A percentile compares a stretch with the other conserved stretches of the same genome.
Evolutionary conservation across 1,140 invertebrate species (phyloP).

Genomic region (Drosophila jambulina): DNA sequence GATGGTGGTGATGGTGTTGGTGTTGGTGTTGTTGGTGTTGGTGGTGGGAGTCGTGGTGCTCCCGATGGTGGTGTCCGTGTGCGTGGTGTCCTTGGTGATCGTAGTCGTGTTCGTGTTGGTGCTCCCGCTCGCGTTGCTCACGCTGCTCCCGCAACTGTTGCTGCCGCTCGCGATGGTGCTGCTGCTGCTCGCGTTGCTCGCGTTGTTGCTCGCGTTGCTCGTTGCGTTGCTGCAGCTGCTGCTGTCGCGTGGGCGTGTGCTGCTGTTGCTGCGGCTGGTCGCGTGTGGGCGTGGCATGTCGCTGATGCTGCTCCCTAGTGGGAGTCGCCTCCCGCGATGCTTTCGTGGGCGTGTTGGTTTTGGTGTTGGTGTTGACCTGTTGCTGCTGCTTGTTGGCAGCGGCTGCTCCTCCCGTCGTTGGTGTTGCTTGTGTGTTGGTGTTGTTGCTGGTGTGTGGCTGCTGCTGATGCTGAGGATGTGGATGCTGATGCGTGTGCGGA

Average conservation of each 20-base stretch:
- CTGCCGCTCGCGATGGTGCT: slow-evolving; percentile 43
- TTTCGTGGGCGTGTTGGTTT: slow-evolving; percentile 68
- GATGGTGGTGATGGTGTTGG: slow-evolving; percentile 49
- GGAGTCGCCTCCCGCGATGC: slow-evolving; percentile 71
- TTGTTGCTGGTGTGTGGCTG: slow-evolving; percentile 13
- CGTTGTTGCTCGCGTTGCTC: slow-evolving; percentile 35
- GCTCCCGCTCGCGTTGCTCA: slow-evolving; percentile 43
- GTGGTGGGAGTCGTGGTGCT: slow-evolving; percentile 40
- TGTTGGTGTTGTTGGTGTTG: slow-evolving; percentile 33
- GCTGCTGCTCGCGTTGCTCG: slow-evolving; percentile 47
- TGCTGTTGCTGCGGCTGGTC: slow-evolving; percentile 60
- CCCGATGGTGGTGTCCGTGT: slow-evolving; percentile 37
- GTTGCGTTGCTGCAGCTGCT: slow-evolving; percentile 32
- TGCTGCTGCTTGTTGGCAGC: slow-evolving; percentile 20
- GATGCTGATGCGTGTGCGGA: slow-evolving; percentile 33
- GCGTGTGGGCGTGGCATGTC: slow-evolving; percentile 62
- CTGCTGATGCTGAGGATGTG: slow-evolving; percentile 38
- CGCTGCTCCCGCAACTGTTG: slow-evolving; percentile 32
- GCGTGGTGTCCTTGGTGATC: slow-evolving; percentile 46
- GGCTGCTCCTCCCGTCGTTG: slow-evolving; percentile 37
- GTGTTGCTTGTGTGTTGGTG: slow-evolving; percentile 37
- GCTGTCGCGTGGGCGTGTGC: slow-evolving; percentile 49
- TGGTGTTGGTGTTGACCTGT: slow-evolving; percentile 28
- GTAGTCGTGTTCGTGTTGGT: slow-evolving; percentile 49
- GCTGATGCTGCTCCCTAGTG: slow-evolving; percentile 60